These are phyloP conservation scores for Rhamphomyia laevipes DNA, from an alignment of 2,888 invertebrate species.

Conservation along the genomic window DNA sequence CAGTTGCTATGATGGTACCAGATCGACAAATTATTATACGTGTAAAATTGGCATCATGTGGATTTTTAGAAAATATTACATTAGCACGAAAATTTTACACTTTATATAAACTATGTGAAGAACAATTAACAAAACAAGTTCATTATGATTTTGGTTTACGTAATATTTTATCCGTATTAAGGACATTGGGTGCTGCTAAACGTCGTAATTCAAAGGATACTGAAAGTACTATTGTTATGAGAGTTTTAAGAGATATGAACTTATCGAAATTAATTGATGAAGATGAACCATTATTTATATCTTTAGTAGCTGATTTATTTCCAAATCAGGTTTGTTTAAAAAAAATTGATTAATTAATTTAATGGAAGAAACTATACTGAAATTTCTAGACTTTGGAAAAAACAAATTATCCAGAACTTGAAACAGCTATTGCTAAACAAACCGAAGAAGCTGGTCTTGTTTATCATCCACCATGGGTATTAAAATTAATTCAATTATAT, in stretches of 20 bases:
- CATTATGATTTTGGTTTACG: slow-evolving; percentile 95
- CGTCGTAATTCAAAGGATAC: slow-evolving; percentile 82
- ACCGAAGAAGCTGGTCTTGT: slow-evolving; percentile 70
- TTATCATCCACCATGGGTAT: slow-evolving; percentile 88
- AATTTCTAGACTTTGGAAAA: slow-evolving; percentile 64
- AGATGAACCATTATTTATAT: slow-evolving; percentile 95
- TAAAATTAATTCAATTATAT: slow-evolving; percentile 90
- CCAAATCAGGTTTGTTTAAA: slow-evolving; percentile 63
- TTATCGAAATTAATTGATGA: slow-evolving; percentile 93
- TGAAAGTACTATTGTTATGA: slow-evolving; percentile 93
- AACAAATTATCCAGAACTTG: slow-evolving; percentile 78
- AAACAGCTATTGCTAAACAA: slow-evolving; percentile 75
- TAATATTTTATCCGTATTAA: slow-evolving; percentile 86
- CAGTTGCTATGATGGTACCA: slow-evolving; percentile 98
- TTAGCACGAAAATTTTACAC: slow-evolving; percentile 93
- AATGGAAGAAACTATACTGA: neutral
- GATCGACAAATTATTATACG: slow-evolving; percentile 94
- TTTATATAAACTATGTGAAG: slow-evolving; percentile 91
- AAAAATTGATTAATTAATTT: neutral
- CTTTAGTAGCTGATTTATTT: slow-evolving; percentile 88
- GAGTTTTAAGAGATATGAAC: slow-evolving; percentile 96
- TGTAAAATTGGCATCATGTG: slow-evolving; percentile 91
- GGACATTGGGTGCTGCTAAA: slow-evolving; percentile 87
- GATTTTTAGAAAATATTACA: slow-evolving; percentile 90
- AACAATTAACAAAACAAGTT: slow-evolving; percentile 94